Evolutionary conservation across 2,113 vertebrate genomes (phyloP), one percentile per base, ranked within the genome.

Genomic region (Pachyramphus minor): DNA sequence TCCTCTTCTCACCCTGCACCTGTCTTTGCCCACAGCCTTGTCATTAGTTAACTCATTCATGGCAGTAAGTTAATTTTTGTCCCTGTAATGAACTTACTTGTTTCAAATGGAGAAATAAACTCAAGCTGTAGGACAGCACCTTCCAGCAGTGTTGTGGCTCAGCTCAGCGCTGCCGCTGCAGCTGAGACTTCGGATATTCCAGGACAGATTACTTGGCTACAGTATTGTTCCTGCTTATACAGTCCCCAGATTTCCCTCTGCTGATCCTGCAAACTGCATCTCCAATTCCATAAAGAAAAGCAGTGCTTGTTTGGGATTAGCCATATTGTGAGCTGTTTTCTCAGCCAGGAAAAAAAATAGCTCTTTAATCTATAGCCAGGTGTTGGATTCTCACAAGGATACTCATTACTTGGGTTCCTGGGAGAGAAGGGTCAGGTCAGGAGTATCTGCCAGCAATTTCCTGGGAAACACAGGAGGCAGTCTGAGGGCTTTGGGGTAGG

Each of bases 361-460:
- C 24, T 74, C 79, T 94, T 97, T 96, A 94, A 96, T 95, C 85
- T 92, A 11, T 55, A 83, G 60, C 83, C 79, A 44, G 71, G 75
- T 88, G 33, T 62, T 73, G 75, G 55, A 93, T 96, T 95, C 94
- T 93, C 92, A 95, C 83, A 93, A 59, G 90, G 92, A 92, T 92
- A 90, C 35, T 95, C 63, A 90, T 96, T 95, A 93, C 90, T 67
- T 60, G 45, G 14, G 59, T 90, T 86, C 68, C 88, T 94, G 90
- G 72, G 83, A 88, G 83, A 86, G 94, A 78, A 94, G 71, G 90
- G 75, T 94, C 85, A 88, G 94, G 94, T 95, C 92, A 83, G 42
- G 76, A 78, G 93, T 95, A 77, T 92, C 90, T 96, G 86, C 89
- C 68, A 74, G 72, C 94, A 90, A 92, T 96, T 96, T 96, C 45